Evolutionary conservation across 2,113 vertebrate species (phyloP), one percentile per base, ranked within the genome.

Genomic region (Callaeas wilsoni): DNA sequence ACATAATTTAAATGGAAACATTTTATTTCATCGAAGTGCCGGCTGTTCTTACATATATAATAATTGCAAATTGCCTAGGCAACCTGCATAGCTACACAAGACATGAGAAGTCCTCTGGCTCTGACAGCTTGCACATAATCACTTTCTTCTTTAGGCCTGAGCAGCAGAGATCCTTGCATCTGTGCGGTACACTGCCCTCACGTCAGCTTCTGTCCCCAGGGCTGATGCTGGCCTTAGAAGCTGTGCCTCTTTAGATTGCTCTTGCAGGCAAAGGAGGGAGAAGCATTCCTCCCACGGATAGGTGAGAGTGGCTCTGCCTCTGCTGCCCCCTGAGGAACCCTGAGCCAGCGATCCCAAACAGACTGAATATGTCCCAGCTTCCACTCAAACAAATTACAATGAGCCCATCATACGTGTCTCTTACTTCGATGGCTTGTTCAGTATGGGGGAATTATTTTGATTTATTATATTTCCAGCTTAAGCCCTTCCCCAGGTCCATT

Each of bases 221-320:
- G 26, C 3, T 35, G 27, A 9, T 2, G 3, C 8, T 29, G 29
- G 5, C 37, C 19, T 49, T 13, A 4, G 7, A 62, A 63, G 18
- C n/a, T 60, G 3, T 1, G 8, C 27, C 11, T 64, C 37, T 33
- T 25, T 8, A 4, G 20, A 15, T 6, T 25, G 39, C 32, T 50
- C 67, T 15, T 13, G 33, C 19, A 68, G 44, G 17, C 29, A 29
- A 49, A 83, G 25, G 25, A 41, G 25, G 32, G n/a, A 83, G 21
- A 4, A 6, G 7, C 0, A 1, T 73, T 46, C 22, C 5, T 79
- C 37, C 35, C 49, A 46, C 0, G 1, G 20, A 19, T 0, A 15
- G 12, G 5, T 49, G 19, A 62, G 12, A 53, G 39, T 14, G 23
- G 6, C 29, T 74, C 21, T 86, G 14, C 32, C 21, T 52, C 60